Evolutionary conservation across 2,888 invertebrate species (phyloP), one percentile per base, ranked within the genome.

Genomic region (Rhamnusium bicolor): DNA sequence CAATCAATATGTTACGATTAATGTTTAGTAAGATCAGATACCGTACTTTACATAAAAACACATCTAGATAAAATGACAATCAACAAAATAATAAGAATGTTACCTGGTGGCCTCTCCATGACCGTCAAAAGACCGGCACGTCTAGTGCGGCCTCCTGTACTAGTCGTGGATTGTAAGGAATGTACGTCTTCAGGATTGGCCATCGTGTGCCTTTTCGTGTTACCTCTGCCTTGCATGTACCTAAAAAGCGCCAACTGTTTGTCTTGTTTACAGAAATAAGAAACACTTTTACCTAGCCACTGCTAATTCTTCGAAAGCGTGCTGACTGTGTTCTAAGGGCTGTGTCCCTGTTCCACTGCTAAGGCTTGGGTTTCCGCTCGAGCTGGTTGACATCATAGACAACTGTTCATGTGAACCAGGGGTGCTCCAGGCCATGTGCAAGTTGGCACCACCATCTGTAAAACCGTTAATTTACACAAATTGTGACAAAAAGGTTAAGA

Each of bases 401-500:
- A 78, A 90, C 79, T 83, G 89, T 82, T 85, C 90, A 84, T 90
- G 84, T 77, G 89, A 82, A 82, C 89, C 84, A 83, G 89, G 84
- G 84, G 85, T 79, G 6, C 86, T 92, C 90, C 91, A 91, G 12
- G 84, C 84, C 86, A 93, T 92, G 80, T 95, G 95, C 78, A 98
- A 92, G 90, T 98, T 97, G 68, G 98, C 97, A 70, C 98, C 98
- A 81, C 98, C 98, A 89, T 98, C 98, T 49, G 66, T 24, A 80
- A 78, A 14, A 47, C 32, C n/a, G 16, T 47, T 40, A 2, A 58
- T 10, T 60, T 19, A 70, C 1, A 12, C 3, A 51, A 51, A 18
- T 4, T 6, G 51, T 2, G 19, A 10, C 8, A 27, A 24, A 46
- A 54, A 56, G 40, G n/a, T 18, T 10, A 56, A 1, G 8, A 56